Conservation (phyloP, 2,888 invertebrate genomes). For the Yponomeuta evonymella region DNA sequence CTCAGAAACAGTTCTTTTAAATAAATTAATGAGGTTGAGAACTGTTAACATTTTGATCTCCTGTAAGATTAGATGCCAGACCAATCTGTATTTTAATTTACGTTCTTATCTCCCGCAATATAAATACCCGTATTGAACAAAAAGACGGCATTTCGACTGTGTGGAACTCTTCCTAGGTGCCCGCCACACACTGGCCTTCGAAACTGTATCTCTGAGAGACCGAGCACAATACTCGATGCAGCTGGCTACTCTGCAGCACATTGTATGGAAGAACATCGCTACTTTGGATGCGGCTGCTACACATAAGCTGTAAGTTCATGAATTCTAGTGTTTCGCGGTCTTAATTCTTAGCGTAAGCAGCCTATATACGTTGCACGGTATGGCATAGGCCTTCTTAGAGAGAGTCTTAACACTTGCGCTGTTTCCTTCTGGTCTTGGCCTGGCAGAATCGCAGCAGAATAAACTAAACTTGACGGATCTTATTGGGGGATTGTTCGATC, state of each 20-base stretch:
- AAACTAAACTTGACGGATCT: no score
- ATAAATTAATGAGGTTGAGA: no score
- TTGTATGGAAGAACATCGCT: constrained; percentile 78
- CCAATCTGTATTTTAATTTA: no score
- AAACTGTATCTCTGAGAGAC: constrained; percentile 68
- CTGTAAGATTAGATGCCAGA: no score
- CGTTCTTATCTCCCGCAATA: no score
- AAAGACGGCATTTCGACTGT: no score
- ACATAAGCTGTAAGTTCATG: constrained; percentile 58
- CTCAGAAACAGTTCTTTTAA: no score
- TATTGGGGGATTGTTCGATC: no score
- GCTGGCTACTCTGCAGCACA: constrained; percentile 63
- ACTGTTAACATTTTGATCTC: no score
- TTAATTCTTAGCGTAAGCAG: neutral
- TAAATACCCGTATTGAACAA: no score
- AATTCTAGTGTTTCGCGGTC: neutral
- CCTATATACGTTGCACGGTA: neutral
- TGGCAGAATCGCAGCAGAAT: neutral
- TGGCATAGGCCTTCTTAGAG: neutral
- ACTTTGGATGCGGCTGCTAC: constrained; percentile 61
- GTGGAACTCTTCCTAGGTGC: constrained; percentile 35
- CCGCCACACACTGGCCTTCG: constrained; percentile 46
- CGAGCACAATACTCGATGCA: constrained; percentile 66
- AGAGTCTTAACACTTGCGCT: neutral
- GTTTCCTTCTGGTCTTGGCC: neutral